Evolutionary conservation across 2,113 vertebrate species (phyloP), one percentile per base, ranked within the genome.

Genomic region (Crotalus viridis): DNA sequence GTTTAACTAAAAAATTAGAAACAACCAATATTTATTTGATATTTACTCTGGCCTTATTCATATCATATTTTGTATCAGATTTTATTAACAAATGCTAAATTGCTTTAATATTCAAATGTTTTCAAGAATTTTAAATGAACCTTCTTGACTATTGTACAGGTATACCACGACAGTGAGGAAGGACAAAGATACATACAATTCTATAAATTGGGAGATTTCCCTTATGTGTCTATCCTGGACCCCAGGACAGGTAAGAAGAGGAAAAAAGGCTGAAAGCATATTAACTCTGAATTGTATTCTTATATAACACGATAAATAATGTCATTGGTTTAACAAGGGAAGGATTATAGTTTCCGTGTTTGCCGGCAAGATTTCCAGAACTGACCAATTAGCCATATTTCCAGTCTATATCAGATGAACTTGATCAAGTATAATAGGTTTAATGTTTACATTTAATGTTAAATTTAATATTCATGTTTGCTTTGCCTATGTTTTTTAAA

Each of bases 141-240:
- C 91, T 91, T 28, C 22, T 64, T 1, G 96, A 88, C 74, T 95
- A 3, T 94, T 96, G 96, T 96, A 51, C 94, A 99, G 99, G 99
- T 99, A 57, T 99, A 99, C 96, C 99, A 99, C 3, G 99, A 99
- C 96, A 99, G 99, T 85, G 99, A 99, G 96, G 99, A 99, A 95
- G 99, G 99, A 91, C 99, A 99, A 97, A 97, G 99, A 96, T 99
- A 99, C 92, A 99, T 99, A 95, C 99, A 99, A 96, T 99, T 99
- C 90, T 99, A 99, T 96, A 99, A 99, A 95, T 96, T 99, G 95
- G 98, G 99, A 97, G 99, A 99, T 95, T 99, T 99, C 94, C 99
- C 99, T 86, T 99, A 99, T 64, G 99, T 99, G 94, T 99, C 99
- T 94, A 99, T 99, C 94, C 96, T 99, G 95, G 99, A 99, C 94